These are phyloP conservation scores for Galendromus occidentalis DNA, from an alignment of 1,140 invertebrate genomes.

Conservation along the genomic window DNA sequence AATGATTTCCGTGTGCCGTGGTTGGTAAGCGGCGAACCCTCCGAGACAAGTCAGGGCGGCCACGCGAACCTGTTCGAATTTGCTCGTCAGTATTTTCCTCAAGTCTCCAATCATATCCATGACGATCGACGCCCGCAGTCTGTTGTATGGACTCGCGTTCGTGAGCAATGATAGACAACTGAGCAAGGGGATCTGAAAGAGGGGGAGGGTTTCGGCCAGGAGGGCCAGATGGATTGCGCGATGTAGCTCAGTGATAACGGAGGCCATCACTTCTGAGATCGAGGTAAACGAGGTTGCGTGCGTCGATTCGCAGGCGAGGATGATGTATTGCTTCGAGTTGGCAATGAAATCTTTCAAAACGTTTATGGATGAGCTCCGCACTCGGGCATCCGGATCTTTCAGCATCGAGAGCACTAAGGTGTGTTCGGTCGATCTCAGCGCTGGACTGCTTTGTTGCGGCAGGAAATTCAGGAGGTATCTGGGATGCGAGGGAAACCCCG, in stretches of 20 bases:
- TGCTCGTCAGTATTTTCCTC: not conserved
- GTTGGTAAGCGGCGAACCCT: not conserved
- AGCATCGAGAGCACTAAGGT: not conserved
- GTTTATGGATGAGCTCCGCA: not conserved
- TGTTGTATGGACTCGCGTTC: not conserved
- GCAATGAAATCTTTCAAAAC: not conserved
- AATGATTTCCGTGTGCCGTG: not conserved
- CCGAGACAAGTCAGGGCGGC: not conserved
- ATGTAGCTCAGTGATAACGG: not conserved
- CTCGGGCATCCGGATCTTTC: not conserved
- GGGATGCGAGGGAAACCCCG: not conserved
- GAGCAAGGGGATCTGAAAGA: not conserved
- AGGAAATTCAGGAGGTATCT: conserved; percentile 4
- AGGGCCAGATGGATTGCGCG: not conserved
- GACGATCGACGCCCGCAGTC: not conserved
- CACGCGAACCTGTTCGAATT: not conserved
- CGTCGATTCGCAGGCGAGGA: not conserved
- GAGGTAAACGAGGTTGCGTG: not conserved
- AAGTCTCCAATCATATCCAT: not conserved
- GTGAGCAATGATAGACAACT: not conserved
- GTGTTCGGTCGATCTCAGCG: not conserved
- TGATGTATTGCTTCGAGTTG: not conserved
- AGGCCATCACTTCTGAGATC: not conserved
- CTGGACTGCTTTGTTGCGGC: not conserved
- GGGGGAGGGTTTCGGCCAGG: not conserved